phyloP scores from a whole-genome alignment of 1,140 invertebrate species.

The Theocolax elegans region DNA sequence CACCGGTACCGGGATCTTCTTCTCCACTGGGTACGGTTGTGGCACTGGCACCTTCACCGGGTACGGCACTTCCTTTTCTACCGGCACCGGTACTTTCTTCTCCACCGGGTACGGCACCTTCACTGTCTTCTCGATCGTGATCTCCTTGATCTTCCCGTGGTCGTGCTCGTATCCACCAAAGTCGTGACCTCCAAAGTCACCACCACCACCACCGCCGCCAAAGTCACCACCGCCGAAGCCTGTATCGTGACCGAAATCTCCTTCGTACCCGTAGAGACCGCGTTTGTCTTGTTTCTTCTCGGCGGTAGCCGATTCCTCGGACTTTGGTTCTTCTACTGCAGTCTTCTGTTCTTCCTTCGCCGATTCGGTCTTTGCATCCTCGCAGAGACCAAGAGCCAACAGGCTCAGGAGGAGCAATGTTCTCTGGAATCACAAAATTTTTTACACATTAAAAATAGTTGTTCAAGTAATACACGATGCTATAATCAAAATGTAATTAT shows the following conservation, averaged over 20 bases:
- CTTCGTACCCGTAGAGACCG: conserved; percentile 70
- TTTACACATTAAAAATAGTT: too few relatives aligned
- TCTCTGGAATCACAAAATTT: conserved; percentile 43
- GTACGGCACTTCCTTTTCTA: conserved; percentile 60
- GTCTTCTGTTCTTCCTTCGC: conserved; percentile 40
- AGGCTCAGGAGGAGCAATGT: conserved; percentile 64
- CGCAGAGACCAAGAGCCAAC: conserved; percentile 63
- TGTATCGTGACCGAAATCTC: conserved; percentile 56
- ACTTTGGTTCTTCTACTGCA: conserved; percentile 58
- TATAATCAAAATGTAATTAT: too few relatives aligned
- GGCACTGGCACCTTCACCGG: conserved; percentile 62
- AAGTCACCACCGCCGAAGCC: conserved; percentile 49
- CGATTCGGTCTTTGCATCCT: conserved; percentile 64
- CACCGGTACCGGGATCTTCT: conserved; percentile 62
- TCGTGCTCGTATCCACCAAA: conserved; percentile 36
- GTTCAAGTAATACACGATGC: too few relatives aligned
- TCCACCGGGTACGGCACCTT: conserved; percentile 72
- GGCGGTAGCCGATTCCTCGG: conserved; percentile 46
- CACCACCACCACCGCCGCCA: conserved; percentile 41
- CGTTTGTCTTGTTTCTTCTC: conserved; percentile 76
- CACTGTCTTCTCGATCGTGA: conserved; percentile 74
- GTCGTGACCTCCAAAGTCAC: conserved; percentile 16
- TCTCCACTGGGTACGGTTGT: conserved; percentile 60
- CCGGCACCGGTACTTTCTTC: conserved; percentile 67
- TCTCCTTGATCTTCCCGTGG: conserved; percentile 69